phyloP scores from a whole-genome alignment of 2,888 invertebrate species.

The Ornithoptera alexandrae region DNA sequence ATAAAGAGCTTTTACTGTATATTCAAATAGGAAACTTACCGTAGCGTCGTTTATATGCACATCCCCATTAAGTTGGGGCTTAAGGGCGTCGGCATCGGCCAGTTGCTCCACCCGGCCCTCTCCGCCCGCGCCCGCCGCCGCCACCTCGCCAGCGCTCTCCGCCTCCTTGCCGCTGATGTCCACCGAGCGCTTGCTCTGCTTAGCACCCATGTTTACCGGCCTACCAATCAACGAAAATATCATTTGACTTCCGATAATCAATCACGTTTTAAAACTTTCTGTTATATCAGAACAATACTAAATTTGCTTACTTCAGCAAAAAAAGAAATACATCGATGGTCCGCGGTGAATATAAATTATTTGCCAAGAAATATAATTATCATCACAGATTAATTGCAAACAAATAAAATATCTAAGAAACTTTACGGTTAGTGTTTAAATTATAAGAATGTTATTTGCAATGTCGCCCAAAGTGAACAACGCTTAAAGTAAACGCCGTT shows the following conservation, averaged over 20 bases:
- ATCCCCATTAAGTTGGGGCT: slow-evolving; percentile 87
- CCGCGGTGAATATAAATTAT: no score
- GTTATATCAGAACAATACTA: neutral
- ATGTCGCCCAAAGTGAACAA: no score
- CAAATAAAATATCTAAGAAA: no score
- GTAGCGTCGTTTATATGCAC: slow-evolving; percentile 82
- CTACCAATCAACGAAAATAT: slow-evolving; percentile 32
- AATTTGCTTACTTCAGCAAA: no score
- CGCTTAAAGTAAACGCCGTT: neutral
- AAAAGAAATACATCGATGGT: no score
- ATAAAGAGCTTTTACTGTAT: no score
- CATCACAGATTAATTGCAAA: no score
- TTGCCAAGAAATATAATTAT: no score
- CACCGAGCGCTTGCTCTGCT: slow-evolving; percentile 92
- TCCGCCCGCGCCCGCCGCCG: slow-evolving; percentile 80
- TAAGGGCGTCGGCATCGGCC: slow-evolving; percentile 85
- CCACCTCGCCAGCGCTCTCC: slow-evolving; percentile 78
- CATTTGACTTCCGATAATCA: neutral
- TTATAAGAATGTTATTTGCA: no score
- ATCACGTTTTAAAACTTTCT: neutral
- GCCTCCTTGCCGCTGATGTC: slow-evolving; percentile 88
- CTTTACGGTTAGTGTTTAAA: no score
- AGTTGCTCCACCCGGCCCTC: slow-evolving; percentile 88
- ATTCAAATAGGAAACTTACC: slow-evolving; percentile 60
- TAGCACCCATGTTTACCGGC: slow-evolving; percentile 86